Evolutionary conservation across 2,113 vertebrate genomes (phyloP).

Genomic region (Leucosticte australis): DNA sequence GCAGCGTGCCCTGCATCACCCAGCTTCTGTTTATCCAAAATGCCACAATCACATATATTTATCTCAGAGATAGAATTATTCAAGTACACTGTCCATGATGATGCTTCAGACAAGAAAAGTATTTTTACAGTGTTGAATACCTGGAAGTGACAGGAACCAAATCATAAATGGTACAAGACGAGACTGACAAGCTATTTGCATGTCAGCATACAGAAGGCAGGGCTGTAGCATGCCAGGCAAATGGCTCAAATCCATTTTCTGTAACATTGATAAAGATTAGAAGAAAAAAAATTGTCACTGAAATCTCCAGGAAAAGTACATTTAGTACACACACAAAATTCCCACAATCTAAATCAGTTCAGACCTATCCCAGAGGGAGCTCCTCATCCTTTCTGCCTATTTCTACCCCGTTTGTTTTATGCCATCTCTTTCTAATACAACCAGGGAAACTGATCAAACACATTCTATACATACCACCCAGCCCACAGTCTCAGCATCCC

Average conservation of each 20-base stretch:
- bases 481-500: constrained; percentile 72
- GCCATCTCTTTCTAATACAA: constrained; percentile 65
- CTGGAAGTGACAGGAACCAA: background rate
- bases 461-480: constrained; percentile 77
- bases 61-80: background rate
- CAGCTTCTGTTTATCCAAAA: background rate
- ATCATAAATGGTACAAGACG: background rate
- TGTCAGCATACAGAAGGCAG: background rate
- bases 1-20: background rate
- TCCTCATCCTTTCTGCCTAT: constrained; percentile 47
- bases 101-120: background rate
- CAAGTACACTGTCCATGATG: background rate
- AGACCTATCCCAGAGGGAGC: constrained; percentile 41
- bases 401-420: constrained; percentile 60
- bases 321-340: background rate
- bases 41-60: background rate
- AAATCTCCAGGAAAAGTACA: constrained; percentile 16
- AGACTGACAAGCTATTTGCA: background rate
- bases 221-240: background rate
- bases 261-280: background rate
- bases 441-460: constrained; percentile 77
- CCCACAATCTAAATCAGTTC: constrained; percentile 47
- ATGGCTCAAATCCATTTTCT: background rate
- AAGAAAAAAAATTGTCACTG: background rate
- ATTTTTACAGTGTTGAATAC: background rate